Evolutionary conservation across 2,797 vertebrate species (phyloP).

Genomic region (Fistularia commersonii): DNA sequence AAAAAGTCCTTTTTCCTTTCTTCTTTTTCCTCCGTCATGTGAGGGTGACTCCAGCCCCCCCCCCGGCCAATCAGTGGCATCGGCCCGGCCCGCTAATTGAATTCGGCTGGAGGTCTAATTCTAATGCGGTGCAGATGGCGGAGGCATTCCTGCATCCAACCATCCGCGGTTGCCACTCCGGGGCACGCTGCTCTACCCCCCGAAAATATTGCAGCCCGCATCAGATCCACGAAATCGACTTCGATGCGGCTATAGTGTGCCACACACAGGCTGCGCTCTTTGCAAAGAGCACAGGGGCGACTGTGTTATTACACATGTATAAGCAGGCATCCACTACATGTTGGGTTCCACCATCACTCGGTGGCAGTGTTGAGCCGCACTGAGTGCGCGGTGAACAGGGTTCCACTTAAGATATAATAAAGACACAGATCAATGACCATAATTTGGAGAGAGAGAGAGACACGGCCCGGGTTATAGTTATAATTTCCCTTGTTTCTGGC

Average conservation of each 20-base stretch:
- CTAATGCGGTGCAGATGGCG: slow-evolving; percentile 80
- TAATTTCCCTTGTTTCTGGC: slow-evolving; percentile 61
- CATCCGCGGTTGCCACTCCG: slow-evolving; percentile 43
- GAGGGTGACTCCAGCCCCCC: slow-evolving; percentile 33
- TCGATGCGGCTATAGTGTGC: not conserved
- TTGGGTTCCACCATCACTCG: slow-evolving; percentile 54
- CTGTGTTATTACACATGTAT: not conserved
- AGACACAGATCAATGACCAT: slow-evolving; percentile 79
- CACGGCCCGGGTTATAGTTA: slow-evolving; percentile 60
- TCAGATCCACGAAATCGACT: not conserved
- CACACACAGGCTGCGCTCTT: not conserved
- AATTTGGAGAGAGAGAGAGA: slow-evolving; percentile 66
- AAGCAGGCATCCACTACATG: not conserved
- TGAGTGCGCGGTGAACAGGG: slow-evolving; percentile 36
- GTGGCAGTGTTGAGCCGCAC: slow-evolving; percentile 77
- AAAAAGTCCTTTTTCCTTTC: not conserved
- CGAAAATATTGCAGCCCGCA: too few relatives aligned
- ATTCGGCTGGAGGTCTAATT: slow-evolving; percentile 77
- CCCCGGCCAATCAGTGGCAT: slow-evolving; percentile 66
- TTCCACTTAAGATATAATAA: slow-evolving; percentile 70
- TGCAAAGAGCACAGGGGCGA: too few relatives aligned
- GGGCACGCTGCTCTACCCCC: slow-evolving; percentile 8
- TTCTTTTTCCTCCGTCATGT: not conserved
- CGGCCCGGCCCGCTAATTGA: slow-evolving; percentile 73
- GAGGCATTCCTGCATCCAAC: slow-evolving; percentile 59